Percentiles rank a stretch among this genome's conserved stretches.
Evolutionary conservation across 2,113 vertebrate genomes (phyloP).

Genomic region (Erinaceus europaeus): DNA sequence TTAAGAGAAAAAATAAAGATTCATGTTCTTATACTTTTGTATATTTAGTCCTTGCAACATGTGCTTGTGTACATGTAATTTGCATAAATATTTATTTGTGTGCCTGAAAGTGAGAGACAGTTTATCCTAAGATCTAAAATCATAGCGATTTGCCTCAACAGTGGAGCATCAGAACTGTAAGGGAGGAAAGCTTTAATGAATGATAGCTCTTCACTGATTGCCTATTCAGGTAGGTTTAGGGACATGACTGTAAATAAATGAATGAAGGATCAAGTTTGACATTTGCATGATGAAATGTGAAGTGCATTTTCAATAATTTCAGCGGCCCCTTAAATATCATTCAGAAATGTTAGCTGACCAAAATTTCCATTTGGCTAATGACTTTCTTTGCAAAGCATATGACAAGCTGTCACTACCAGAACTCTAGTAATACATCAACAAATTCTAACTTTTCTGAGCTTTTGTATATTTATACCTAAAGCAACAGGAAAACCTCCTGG

Average conservation of each 20-base stretch:
- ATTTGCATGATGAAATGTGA: conserved; percentile 69
- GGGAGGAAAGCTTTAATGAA: conserved; percentile 21
- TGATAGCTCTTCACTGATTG: neutral
- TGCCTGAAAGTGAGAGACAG: neutral
- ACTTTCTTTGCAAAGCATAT: conserved; percentile 66
- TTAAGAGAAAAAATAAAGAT: too few relatives aligned
- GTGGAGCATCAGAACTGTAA: neutral
- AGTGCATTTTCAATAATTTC: conserved; percentile 74
- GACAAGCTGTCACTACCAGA: conserved; percentile 78
- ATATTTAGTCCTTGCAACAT: neutral
- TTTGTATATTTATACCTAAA: conserved; percentile 56
- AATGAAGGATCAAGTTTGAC: conserved; percentile 59
- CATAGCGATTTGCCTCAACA: neutral
- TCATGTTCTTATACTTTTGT: neutral
- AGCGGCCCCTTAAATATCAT: conserved; percentile 66
- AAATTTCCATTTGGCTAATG: conserved; percentile 82
- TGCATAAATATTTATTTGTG: neutral
- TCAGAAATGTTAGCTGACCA: conserved; percentile 68
- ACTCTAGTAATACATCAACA: conserved; percentile 79
- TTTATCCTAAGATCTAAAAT: conserved; percentile 3
- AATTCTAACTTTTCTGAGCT: conserved; percentile 58
- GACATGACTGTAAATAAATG: conserved; percentile 73
- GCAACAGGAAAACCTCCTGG: conserved; percentile 52
- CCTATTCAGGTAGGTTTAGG: conserved; percentile 30
- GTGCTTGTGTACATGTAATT: neutral